Evolutionary conservation across 2,113 vertebrate species (phyloP), one percentile per base, ranked within the genome.

Genomic region (Tragelaphus strepsiceros): DNA sequence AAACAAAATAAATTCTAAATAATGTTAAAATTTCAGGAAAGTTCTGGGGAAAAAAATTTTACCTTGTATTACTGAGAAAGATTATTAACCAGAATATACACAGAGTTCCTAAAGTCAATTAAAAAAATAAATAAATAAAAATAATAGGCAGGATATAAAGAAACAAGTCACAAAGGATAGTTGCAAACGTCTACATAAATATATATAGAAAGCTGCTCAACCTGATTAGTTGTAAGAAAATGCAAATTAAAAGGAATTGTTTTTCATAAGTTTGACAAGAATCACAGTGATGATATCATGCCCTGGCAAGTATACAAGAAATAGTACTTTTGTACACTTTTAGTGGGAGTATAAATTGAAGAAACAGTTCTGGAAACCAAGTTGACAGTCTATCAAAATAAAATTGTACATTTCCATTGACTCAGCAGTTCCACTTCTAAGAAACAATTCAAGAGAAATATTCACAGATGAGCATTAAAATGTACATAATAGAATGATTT

Each of bases 291-390:
- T 82, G 28, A 86, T 61, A 95, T 88, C 49, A 64, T 84, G 28
- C 2, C 28, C 86, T 91, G 84, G 49, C 93, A 86, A 85, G 49
- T 51, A n/a, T 30, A 64, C 59, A 89, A 82, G 67, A 21, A 74
- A 85, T 67, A 88, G 30, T 84, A 93, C 67, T 97, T 91, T 56
- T 8, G 14, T 71, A 87, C 10, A 30, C 24, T 81, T 78, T 46
- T 82, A 92, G 59, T 94, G 61, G 59, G 46, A 90, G 53, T 85
- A 96, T 46, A 93, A 97, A 97, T 81, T 97, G 58, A 15, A 95
- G 81, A 97, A 91, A 93, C 19, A 11, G 53, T 92, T 95, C 35
- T 74, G 83, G 53, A 85, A 91, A 91, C 81, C 39, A 85, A 84
- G 53, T 58, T 95, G 82, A 96, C 87, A 91, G 5, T 81, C 51